Percentiles rank a stretch among this genome's conserved stretches.
Evolutionary conservation across 2,113 vertebrate species (phyloP).

Genomic region (Drymodes brunneopygia): DNA sequence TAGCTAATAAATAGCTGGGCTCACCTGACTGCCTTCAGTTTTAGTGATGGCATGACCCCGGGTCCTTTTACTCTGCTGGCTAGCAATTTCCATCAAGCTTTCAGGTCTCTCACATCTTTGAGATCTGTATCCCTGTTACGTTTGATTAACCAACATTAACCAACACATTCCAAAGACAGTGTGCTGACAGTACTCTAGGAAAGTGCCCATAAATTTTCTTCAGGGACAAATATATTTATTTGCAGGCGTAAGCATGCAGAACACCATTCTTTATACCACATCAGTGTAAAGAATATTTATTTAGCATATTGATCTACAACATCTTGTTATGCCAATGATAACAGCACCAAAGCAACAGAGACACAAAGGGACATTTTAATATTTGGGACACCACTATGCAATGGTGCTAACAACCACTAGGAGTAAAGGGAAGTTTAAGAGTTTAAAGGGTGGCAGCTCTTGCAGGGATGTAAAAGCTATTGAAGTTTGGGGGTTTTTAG

Average conservation of each 20-base stretch:
- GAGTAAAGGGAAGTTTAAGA: neutral
- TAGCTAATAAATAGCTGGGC: neutral
- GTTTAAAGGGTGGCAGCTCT: neutral
- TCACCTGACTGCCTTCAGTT: neutral
- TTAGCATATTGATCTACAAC: neutral
- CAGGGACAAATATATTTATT: neutral
- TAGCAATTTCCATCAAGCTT: neutral
- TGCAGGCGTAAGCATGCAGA: neutral
- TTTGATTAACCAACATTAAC: neutral
- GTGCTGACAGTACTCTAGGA: neutral
- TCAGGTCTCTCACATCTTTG: neutral
- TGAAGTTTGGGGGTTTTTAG: neutral
- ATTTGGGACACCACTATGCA: neutral
- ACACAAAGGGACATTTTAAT: neutral
- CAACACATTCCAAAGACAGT: neutral
- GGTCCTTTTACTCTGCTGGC: neutral
- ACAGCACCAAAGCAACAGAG: neutral
- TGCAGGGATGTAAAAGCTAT: neutral
- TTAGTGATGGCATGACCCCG: neutral
- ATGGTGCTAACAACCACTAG: neutral
- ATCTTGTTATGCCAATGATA: neutral
- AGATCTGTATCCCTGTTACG: rapidly evolving
- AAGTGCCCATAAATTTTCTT: neutral
- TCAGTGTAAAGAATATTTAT: neutral
- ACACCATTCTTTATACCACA: no score